Base-by-base conservation (phyloP, 1,140 invertebrate species). In the Apis florea region DNA sequence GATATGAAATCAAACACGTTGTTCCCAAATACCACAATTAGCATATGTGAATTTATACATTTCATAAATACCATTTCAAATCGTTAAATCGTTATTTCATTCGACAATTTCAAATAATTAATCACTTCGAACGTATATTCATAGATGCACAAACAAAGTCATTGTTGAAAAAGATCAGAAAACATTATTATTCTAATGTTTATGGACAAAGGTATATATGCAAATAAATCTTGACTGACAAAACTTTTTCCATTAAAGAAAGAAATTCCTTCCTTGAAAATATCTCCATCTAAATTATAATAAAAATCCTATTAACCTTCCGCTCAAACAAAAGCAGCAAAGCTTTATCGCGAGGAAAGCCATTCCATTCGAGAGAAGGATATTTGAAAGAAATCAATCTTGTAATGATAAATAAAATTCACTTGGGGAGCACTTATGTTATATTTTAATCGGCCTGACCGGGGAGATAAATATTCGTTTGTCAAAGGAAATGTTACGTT, bases 401-500 rank as follows among this genome's bases (percentile, higher is more conserved):
- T 4, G 5, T 5, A 10, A 31, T 51, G 31, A 26, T 26, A 47
- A 77, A 67, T 56, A 68, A 77, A 67, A 68, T 76, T 58, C 11
- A 24, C 26, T 17, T n/a, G n/a, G 21, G 17, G 31, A n/a, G 24
- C 5, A 2, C 13, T 1, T 19, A 15, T 10, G 53, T 49, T 26
- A 61, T 71, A 12, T 40, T 51, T 73, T 54, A 24, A 74, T 74
- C 49, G 61, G 0, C 11, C 1, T 15, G 13, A 64, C 40, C 15
- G 24, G 26, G 11, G n/a, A 17, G 31, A 64, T 67, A 80, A 80
- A 74, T 31, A 67, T 24, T 59, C 53, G 40, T 66, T 67, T 51
- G 40, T 67, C 79, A 67, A 80, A 67, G 71, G 71, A 75, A 80
- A 75, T 15, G 61, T 74, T 75, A 31, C 24, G 31, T 67, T 53